Base-by-base conservation (phyloP, 2,888 invertebrate species). In the Branchipolynoe longqiensis region DNA sequence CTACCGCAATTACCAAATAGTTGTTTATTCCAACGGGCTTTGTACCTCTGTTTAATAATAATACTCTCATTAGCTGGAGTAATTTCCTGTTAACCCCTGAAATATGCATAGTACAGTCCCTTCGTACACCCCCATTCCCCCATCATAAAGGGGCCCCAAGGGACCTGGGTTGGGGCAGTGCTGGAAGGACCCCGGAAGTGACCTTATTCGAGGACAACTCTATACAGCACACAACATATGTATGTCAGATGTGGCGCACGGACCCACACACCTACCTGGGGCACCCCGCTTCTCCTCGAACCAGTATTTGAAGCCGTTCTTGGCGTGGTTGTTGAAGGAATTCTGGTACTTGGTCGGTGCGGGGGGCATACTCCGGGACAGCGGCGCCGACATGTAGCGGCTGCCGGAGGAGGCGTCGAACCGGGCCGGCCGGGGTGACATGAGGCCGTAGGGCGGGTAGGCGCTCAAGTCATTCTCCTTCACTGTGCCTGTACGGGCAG, bases 371-470 rank as follows among this genome's bases (percentile, higher is more conserved):
- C 54, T 38, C 0, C 59, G 58, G 14, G 82, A 1, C 82, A 82
- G 56, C 28, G 84, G 62, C 12, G 69, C 48, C 6, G 84, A 84
- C 48, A 78, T 12, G 48, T 54, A 48, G 41, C 41, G 54, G n/a
- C 54, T 25, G 1, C 48, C 41, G 18, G 73, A n/a, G 12, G 62
- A 33, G n/a, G 36, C 8, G 40, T 41, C 38, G 28, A 78, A 12
- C 3, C 38, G 8, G n/a, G n/a, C 40, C 14, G 38, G 59, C 6
- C 56, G 40, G 0, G 84, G 69, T 3, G 84, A 48, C 1, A 36
- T 69, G 78, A 25, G 48, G 31, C 88, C 88, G 56, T 84, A 87
- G 22, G 88, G 88, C 18, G 88, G 88, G 64, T 82, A 88, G 4
- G 38, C 28, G 36, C 69, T 83, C 33, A 59, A 41, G 83, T 88